Base-by-base conservation (phyloP, 1,140 invertebrate genomes). In the Leptopilina boulardi region DNA sequence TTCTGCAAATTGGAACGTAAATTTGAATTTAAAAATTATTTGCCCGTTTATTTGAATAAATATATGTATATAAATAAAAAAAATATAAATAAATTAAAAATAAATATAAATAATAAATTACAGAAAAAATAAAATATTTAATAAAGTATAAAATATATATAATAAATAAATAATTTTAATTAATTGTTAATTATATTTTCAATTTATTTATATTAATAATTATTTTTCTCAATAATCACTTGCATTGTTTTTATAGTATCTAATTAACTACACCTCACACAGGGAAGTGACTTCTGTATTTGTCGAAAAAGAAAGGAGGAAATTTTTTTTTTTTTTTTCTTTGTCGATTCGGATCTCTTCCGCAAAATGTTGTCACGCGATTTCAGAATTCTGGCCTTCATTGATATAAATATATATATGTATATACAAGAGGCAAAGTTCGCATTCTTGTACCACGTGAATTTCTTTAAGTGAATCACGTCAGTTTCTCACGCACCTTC, bases 401-500 rank as follows among this genome's bases (percentile, higher is more conserved):
- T 30, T 26, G 10, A 30, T 59, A 59, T 26, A 56, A n/a, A n/a
- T 30, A 30, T 30, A 30, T 30, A 30, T 30, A 30, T 30, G 5
- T 30, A 30, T 6, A 13, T 66, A 2, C 11, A 6, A 23, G 13
- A 66, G 21, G 21, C 59, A 66, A 26, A 66, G 15, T 30, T n/a
- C 59, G 59, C 59, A 66, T 66, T 66, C 59, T 66, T 30, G 34
- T n/a, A n/a, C 4, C 26, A 26, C 3, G 59, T 26, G 26, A 30
- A 66, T 66, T 34, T 23, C 34, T 38, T 66, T 6, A 30, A 66
- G 26, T 74, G 70, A 51, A 72, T 75, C 71, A 74, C 72, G 76
- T 70, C 41, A 72, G 82, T 84, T 85, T 85, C 80, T 85, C 83
- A 83, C 84, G 84, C 80, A 71, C 75, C 80, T 76, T 30, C 71